Percentiles rank a stretch among this genome's conserved stretches.
Evolutionary conservation across 1,140 invertebrate genomes (phyloP).

Genomic region (Drosophila arawakana): DNA sequence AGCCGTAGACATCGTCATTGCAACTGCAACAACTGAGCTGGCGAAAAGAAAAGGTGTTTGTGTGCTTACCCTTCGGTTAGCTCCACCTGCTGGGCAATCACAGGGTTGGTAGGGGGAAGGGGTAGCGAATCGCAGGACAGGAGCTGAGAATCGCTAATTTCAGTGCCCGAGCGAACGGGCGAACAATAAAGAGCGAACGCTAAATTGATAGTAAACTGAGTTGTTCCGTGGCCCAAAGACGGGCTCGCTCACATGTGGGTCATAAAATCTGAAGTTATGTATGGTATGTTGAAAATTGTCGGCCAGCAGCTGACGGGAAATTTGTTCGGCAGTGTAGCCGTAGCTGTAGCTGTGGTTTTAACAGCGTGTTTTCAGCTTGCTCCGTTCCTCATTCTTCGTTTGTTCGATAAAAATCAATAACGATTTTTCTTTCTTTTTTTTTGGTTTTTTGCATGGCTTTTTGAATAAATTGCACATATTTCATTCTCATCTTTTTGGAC

Average conservation of each 20-base stretch:
- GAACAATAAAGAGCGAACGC: slow-evolving; percentile 32
- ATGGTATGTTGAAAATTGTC: slow-evolving; percentile 70
- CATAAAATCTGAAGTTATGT: slow-evolving; percentile 81
- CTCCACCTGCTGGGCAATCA: too few relatives aligned
- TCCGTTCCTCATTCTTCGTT: slow-evolving; percentile 26
- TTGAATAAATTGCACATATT: slow-evolving; percentile 49
- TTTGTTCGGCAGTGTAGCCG: slow-evolving; percentile 65
- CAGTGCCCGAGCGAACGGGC: slow-evolving; percentile 16
- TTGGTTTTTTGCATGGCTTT: slow-evolving; percentile 14
- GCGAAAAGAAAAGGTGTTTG: slow-evolving; percentile 36
- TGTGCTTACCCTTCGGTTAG: slow-evolving; percentile 24
- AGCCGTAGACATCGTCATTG: slow-evolving; percentile 37
- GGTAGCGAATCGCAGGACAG: neutral
- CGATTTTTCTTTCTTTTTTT: slow-evolving; percentile 18
- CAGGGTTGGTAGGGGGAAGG: neutral
- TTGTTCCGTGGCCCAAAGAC: slow-evolving; percentile 19
- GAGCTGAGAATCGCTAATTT: slow-evolving; percentile 66
- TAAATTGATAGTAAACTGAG: slow-evolving; percentile 73
- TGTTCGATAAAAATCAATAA: slow-evolving; percentile 66
- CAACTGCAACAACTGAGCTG: slow-evolving; percentile 13
- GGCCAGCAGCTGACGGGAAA: slow-evolving; percentile 55
- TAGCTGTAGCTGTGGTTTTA: slow-evolving; percentile 61
- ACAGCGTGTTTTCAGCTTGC: slow-evolving; percentile 53
- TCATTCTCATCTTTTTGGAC: slow-evolving; percentile 16
- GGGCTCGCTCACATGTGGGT: slow-evolving; percentile 68